Base-by-base conservation (phyloP, 2,113 vertebrate genomes). In the Clarias batrachus region DNA sequence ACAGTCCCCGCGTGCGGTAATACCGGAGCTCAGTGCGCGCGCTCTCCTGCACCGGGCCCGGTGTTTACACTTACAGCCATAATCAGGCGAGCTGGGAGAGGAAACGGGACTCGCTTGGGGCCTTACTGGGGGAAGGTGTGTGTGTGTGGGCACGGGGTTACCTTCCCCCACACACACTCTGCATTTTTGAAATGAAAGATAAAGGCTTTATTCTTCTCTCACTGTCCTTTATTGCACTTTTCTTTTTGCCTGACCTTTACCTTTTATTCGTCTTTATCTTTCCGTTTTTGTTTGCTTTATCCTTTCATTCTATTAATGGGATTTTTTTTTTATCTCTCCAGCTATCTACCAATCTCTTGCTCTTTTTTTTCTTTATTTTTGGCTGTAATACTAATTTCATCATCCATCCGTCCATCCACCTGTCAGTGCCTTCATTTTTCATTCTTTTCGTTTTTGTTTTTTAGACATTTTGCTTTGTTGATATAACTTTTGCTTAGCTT, bases 51-150 rank as follows among this genome's bases (percentile, higher is more conserved):
- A 56, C 59, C 56, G 60, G 76, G 81, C 54, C 71, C 48, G 66
- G 17, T 83, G 41, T 82, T 56, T 77, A 56, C 11, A 8, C 13
- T 48, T 63, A 82, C 68, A 78, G 19, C 70, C 57, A 71, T 89
- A 66, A 81, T 81, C 82, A 82, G 76, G 25, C 82, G 85, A 84
- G 88, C 88, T 80, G 81, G 41, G 85, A 80, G 74, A 60, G 89
- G 81, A 88, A 90, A 89, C 78, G 82, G 85, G 85, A 85, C 89
- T 86, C 5, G 84, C 80, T 86, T 54, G 71, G 85, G 89, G 87
- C 78, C 88, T 85, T 62, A 87, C 87, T 63, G 77, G 73, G 83
- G 83, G n/a, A 27, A 27, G n/a, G 52, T 17, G n/a, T 54, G 60
- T 54, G 60, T 74, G 68, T 74, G 54, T 60, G 11, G 1, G 2